A percentile compares a stretch with the other conserved stretches of the same genome.
Conservation (phyloP, 2,797 vertebrate genomes). For the Girardinus metallicus region DNA sequence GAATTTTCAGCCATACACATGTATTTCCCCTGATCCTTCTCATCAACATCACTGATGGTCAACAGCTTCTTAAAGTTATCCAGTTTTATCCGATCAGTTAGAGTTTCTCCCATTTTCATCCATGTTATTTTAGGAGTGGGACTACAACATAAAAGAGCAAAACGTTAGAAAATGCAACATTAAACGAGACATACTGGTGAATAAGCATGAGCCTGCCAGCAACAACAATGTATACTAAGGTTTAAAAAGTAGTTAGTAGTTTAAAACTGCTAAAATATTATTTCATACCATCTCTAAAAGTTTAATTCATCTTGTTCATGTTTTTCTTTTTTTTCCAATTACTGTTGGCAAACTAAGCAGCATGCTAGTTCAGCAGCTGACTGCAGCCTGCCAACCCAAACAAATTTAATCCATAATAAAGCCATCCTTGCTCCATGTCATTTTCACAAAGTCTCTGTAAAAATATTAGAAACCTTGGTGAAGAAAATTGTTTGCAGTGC, state of each 20-base stretch:
- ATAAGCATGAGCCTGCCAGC: background rate
- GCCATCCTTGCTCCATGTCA: background rate
- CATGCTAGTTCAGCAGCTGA: background rate
- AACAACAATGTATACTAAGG: background rate
- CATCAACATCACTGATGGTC: conserved; percentile 82
- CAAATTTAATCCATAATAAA: background rate
- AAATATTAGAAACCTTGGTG: background rate
- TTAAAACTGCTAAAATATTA: background rate
- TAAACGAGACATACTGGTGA: background rate
- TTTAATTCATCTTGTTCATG: no score
- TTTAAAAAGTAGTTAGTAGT: background rate
- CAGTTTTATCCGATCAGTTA: conserved; percentile 68
- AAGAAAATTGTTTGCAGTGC: background rate
- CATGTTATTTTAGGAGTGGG: conserved; percentile 89
- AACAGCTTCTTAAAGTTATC: conserved; percentile 85
- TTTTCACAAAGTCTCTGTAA: background rate
- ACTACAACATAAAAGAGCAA: conserved; percentile 67
- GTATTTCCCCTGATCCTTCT: conserved; percentile 87
- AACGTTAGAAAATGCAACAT: background rate
- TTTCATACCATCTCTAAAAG: background rate
- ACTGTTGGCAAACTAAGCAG: background rate
- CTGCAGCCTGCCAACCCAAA: background rate
- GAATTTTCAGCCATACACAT: conserved; percentile 87
- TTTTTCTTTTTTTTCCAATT: no score
- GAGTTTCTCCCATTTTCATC: conserved; percentile 81